Conservation (phyloP, 2,113 vertebrate genomes). For the Mastomys natalensis region DNA sequence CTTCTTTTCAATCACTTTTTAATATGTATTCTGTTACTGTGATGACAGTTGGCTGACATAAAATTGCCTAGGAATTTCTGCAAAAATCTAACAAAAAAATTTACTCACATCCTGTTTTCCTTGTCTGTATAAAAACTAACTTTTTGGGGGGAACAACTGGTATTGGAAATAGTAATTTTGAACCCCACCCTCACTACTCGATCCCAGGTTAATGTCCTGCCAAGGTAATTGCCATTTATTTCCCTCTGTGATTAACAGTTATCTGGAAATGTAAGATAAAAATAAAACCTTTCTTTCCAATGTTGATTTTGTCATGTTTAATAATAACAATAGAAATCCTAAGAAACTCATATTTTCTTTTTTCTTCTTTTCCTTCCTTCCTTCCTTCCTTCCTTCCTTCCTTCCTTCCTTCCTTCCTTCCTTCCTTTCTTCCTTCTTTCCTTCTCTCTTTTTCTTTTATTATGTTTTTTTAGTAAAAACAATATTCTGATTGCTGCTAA, state of each 20-base stretch:
- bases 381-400: not conserved
- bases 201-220: too few relatives aligned
- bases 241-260: not conserved
- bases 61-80: not conserved
- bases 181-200: rapidly evolving
- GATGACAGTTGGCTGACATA: not conserved
- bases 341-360: not conserved
- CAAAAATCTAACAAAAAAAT: not conserved
- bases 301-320: not conserved
- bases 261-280: not conserved
- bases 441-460: not conserved
- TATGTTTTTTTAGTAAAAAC: not conserved
- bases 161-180: not conserved
- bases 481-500: not conserved
- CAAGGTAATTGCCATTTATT: not conserved
- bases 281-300: not conserved
- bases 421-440: too few relatives aligned
- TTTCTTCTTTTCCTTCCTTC: not conserved
- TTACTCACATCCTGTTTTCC: too few relatives aligned
- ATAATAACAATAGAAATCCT: not conserved
- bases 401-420: not conserved
- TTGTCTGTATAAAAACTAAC: not conserved
- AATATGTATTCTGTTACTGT: not conserved
- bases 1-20: not conserved
- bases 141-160: too few relatives aligned